These are phyloP conservation scores for Hirtodrosophila trivittata DNA, from an alignment of 2,888 invertebrate species.

Conservation along the genomic window DNA sequence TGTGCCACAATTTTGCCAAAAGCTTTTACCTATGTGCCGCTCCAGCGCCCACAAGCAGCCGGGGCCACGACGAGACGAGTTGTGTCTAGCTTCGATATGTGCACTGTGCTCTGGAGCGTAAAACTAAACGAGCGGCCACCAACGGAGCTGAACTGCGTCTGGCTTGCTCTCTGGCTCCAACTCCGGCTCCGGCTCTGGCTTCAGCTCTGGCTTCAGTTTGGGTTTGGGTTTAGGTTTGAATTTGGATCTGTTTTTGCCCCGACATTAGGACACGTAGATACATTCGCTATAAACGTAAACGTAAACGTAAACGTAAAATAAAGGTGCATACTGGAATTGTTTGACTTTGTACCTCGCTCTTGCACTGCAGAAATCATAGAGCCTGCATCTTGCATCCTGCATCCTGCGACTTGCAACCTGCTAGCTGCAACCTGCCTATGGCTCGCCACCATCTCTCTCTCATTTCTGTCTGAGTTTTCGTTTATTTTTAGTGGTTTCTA, in stretches of 20 bases:
- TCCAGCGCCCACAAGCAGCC: conserved; percentile 46
- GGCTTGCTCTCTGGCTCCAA: conserved; percentile 37
- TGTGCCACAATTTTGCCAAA: conserved; percentile 75
- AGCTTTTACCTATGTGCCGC: conserved; percentile 77
- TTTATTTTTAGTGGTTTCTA: conserved; percentile 33
- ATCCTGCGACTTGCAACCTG: not conserved
- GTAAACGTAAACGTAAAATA: conserved; percentile 63
- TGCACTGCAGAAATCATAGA: conserved; percentile 15
- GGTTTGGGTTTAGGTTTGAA: conserved; percentile 16
- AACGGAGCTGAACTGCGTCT: conserved; percentile 53
- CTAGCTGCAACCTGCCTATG: conserved; percentile 6
- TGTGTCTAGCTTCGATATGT: conserved; percentile 57
- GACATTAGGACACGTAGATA: conserved; percentile 46
- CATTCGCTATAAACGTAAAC: conserved; percentile 70
- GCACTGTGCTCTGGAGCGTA: conserved; percentile 69
- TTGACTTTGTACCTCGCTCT: conserved; percentile 63
- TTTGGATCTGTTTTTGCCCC: conserved; percentile 10
- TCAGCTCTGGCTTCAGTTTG: not conserved
- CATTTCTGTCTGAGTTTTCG: conserved; percentile 15
- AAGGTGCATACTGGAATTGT: conserved; percentile 74
- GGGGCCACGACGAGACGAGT: not conserved
- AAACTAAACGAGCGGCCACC: conserved; percentile 78
- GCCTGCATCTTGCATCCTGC: conserved; percentile 4
- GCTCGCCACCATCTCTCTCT: not conserved
- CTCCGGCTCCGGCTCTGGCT: conserved; percentile 6